Evolutionary conservation across 2,113 vertebrate species (phyloP), one percentile per base, ranked within the genome.

Genomic region (Sterrhoptilus dennistouni): DNA sequence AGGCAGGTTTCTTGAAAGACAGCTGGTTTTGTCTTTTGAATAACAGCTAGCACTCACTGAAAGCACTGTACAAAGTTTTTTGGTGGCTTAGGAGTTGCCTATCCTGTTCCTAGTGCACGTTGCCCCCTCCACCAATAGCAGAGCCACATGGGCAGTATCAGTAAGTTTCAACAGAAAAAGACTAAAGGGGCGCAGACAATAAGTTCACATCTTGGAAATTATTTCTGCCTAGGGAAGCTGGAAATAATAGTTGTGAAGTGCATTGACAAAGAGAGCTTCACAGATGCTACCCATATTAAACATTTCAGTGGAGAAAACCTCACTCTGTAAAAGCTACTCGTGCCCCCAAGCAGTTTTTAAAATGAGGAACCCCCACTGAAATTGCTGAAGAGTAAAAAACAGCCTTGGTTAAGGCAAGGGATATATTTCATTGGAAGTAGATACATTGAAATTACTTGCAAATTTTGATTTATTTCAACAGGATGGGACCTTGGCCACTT

Each of bases 101-200:
- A 14, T 29, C 28, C 36, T 42, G 6, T 57, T 69, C 18, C 31
- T 25, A 20, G 25, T 21, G n/a, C 28, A 36, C 1, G 0, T 2
- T 14, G 9, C 27, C 59, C 21, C 56, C 36, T 35, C 12, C 40
- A 23, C 40, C 0, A 0, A 56, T 9, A 9, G 23, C 60, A 35
- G 1, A 3, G 45, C n/a, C 40, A n/a, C 44, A 20, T 1, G 3
- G 63, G 28, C 22, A 18, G 13, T 9, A 2, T 15, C 27, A 57
- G 5, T 27, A 9, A 28, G 6, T 57, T 85, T 68, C 57, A 36
- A 23, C 24, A 82, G 61, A 38, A 53, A 72, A 74, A 74, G 31
- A 29, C 24, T 35, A 38, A 60, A 85, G 20, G 40, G 4, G 20
- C 31, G 3, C 2, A 9, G 71, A 44, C 15, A 38, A 33, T 16